A percentile compares a stretch with the other conserved stretches of the same genome.
Conservation (phyloP, 2,797 vertebrate genomes). For the Xyrichtys novacula region DNA sequence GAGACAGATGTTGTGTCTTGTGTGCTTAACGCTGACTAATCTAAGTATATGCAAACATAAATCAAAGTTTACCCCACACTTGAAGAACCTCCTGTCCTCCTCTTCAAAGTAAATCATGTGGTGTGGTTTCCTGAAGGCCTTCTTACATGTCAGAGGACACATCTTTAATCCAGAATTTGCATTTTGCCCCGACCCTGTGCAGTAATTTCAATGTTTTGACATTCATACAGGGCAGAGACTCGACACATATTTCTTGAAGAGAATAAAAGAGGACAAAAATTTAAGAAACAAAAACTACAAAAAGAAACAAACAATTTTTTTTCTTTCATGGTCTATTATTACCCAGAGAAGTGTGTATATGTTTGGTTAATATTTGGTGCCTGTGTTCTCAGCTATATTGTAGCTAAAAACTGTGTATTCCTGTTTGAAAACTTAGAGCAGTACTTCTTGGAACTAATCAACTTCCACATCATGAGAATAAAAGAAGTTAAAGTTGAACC, state of each 20-base stretch:
- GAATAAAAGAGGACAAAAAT: background rate
- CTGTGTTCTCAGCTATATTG: too few relatives aligned
- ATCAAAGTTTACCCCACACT: constrained; percentile 8
- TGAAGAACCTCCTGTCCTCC: constrained; percentile 28
- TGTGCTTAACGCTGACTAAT: constrained; percentile 1
- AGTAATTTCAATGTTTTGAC: constrained; percentile 22
- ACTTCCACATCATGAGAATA: too few relatives aligned
- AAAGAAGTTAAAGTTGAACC: too few relatives aligned
- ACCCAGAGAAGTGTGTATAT: too few relatives aligned
- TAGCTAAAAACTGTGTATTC: too few relatives aligned
- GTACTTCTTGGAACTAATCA: too few relatives aligned
- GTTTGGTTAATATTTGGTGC: too few relatives aligned
- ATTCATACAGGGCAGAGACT: background rate
- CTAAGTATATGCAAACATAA: constrained; percentile 17
- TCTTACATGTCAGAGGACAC: constrained; percentile 20
- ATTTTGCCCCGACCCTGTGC: constrained; percentile 32
- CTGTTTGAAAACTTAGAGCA: too few relatives aligned
- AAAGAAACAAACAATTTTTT: background rate
- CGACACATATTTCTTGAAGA: background rate
- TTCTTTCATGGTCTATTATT: too few relatives aligned
- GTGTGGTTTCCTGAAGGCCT: constrained; percentile 31
- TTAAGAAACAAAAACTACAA: background rate
- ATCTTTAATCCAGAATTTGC: constrained; percentile 28
- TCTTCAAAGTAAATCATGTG: constrained; percentile 21
- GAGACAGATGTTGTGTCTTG: constrained; percentile 21